Conservation (phyloP, 2,113 vertebrate species). For the Nesogale talazaci region DNA sequence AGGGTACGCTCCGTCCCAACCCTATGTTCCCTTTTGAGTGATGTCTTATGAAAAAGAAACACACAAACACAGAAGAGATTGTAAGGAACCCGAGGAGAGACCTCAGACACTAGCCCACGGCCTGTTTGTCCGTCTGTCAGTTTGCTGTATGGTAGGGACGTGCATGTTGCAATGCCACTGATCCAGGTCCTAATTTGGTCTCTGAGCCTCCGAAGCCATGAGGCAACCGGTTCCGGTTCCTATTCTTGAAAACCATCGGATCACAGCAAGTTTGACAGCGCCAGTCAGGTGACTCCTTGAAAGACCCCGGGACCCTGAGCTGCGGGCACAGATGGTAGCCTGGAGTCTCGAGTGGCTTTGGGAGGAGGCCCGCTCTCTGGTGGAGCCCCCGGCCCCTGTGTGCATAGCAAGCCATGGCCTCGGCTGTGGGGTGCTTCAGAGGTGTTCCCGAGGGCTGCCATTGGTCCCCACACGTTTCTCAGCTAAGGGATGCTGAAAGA, state of each 20-base stretch:
- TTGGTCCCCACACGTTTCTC: neutral
- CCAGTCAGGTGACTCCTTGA: neutral
- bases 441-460: neutral
- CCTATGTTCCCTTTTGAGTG: neutral
- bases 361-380: neutral
- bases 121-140: too few species aligned
- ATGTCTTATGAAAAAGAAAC: too few species aligned
- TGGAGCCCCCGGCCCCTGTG: neutral
- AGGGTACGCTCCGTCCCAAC: neutral
- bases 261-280: neutral
- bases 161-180: too few species aligned
- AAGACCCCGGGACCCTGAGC: neutral
- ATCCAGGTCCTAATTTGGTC: neutral
- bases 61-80: neutral
- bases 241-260: neutral
- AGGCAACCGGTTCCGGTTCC: neutral
- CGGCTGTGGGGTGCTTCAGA: neutral
- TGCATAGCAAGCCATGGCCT: neutral
- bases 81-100: neutral
- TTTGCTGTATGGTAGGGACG: too few species aligned
- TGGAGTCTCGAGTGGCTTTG: neutral
- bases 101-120: too few species aligned
- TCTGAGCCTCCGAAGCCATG: neutral
- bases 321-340: neutral
- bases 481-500: neutral